Evolutionary conservation across 1,140 invertebrate species (phyloP).

Genomic region (Camponotus pennsylvanicus): DNA sequence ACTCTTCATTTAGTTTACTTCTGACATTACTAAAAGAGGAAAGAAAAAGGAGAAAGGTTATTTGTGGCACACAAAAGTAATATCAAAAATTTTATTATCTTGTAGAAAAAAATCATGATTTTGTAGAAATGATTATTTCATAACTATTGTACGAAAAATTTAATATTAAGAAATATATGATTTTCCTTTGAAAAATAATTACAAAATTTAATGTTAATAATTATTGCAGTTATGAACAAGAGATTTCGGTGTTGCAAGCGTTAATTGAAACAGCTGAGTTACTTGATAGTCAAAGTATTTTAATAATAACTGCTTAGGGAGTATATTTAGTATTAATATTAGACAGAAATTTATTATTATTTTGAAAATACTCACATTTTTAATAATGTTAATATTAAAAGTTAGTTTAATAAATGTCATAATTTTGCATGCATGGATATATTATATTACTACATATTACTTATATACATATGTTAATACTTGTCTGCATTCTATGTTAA

Average conservation of each 20-base stretch:
- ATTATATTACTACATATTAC: no score
- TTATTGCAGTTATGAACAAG: not conserved
- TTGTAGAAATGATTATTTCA: not conserved
- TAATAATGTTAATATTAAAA: conserved; percentile 23
- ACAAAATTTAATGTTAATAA: not conserved
- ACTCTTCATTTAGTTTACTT: conserved; percentile 28
- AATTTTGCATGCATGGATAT: not conserved
- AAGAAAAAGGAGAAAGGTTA: not conserved
- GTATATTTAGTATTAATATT: conserved; percentile 2
- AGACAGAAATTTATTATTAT: not conserved
- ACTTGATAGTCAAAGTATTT: not conserved
- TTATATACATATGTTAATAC: not conserved
- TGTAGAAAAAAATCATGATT: not conserved
- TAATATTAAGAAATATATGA: not conserved
- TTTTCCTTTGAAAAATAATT: not conserved
- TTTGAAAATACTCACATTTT: not conserved
- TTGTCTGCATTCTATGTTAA: not conserved
- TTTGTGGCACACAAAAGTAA: not conserved
- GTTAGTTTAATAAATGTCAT: not conserved
- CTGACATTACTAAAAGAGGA: not conserved
- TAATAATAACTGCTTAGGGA: not conserved
- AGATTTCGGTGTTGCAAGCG: not conserved
- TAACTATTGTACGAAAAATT: not conserved
- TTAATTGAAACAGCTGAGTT: not conserved
- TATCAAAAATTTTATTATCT: conserved; percentile 49